Base-by-base conservation (phyloP, 2,888 invertebrate genomes). In the Sycophila texana region DNA sequence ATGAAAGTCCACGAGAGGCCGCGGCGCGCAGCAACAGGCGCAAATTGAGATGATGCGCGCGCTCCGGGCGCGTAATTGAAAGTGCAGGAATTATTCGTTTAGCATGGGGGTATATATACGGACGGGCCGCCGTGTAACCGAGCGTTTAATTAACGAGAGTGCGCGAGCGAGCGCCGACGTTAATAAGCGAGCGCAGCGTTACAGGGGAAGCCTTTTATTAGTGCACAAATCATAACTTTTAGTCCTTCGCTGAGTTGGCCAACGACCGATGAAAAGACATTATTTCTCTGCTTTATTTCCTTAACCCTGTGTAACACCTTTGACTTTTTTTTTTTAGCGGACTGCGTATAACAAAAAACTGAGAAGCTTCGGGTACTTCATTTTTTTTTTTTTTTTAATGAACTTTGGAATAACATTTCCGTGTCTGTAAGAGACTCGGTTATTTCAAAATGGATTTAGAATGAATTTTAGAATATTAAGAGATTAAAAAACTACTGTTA, bases 1-100 rank as follows among this genome's bases (percentile, higher is more conserved):
- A 71, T 76, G 70, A 39, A 49, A 53, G 53, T 22, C 7, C 18
- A 39, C 0, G 1, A 39, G 12, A 72, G 51, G n/a, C 22, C 57
- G 39, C n/a, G 53, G 26, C 26, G 60, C 26, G n/a, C 5, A 70
- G 55, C 26, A 16, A n/a, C 18, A 65, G 26, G 60, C 47, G 20
- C 47, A 47, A 30, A 49, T 12, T 57, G 26, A 47, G 53, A 22
- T 39, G 61, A 58, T 22, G 20, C n/a, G 39, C 47, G 58, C 22
- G 16, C 72, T 20, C 4, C 1, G 30, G 30, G 26, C 26, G 30
- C 26, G 60, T 60, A 67, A 72, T 77, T 72, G 66, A 77, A 72
- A 58, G 39, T 66, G 71, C 77, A 66, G 77, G 53, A 77, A 77
- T 67, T 77, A 77, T 73, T 77, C 60, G 58, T 60, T 72, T 67